phyloP scores from a whole-genome alignment of 2,797 vertebrate species.

The Sarcophilus harrisii region DNA sequence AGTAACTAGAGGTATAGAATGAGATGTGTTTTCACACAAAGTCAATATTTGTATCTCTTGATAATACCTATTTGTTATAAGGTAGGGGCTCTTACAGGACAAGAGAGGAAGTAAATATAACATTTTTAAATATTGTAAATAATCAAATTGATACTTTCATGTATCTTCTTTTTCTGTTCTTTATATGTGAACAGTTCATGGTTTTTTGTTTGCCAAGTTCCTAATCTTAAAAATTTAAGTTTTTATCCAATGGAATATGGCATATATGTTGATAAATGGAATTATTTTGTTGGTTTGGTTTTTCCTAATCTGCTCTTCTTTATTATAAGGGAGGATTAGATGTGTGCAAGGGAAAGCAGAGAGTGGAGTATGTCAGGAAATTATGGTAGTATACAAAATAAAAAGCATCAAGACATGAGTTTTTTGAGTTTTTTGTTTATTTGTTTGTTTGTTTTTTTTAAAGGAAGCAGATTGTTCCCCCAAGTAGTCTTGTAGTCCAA shows the following conservation, averaged over 20 bases:
- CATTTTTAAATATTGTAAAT: neutral
- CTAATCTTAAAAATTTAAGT: neutral
- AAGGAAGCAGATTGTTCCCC: neutral
- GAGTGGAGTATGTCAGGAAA: neutral
- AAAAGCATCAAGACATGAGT: neutral
- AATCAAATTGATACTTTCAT: neutral
- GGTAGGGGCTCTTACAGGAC: neutral
- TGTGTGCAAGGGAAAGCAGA: neutral
- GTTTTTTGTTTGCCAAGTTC: neutral
- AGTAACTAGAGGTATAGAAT: neutral
- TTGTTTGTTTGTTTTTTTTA: neutral
- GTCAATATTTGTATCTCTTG: neutral
- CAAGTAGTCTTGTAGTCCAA: conserved; percentile 37
- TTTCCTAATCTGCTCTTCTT: neutral
- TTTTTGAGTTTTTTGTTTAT: neutral
- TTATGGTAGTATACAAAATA: neutral
- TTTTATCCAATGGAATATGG: neutral
- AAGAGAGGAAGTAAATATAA: neutral
- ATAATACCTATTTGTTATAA: neutral
- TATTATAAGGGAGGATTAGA: neutral
- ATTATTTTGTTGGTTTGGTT: neutral
- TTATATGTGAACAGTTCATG: neutral
- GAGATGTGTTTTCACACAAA: neutral
- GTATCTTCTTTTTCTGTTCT: neutral
- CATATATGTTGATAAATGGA: neutral